Evolutionary conservation across 2,888 invertebrate species (phyloP).

Genomic region (Ectemnius lituratus): DNA sequence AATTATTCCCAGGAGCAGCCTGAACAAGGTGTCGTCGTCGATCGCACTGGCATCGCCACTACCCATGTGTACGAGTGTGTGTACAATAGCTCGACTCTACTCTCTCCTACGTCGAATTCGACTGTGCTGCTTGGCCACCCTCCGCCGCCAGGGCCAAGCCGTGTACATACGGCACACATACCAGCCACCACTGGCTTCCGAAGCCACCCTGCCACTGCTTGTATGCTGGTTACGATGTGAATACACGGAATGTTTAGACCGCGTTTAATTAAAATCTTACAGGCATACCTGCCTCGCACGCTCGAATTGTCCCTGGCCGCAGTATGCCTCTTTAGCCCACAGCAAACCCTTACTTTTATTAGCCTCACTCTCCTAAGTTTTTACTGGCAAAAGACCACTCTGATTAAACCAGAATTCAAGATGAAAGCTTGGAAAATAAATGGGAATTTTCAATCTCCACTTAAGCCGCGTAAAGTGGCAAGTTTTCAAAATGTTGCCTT

Average conservation of each 20-base stretch:
- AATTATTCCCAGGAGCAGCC: conserved; percentile 55
- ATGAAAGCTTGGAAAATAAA: too few relatives aligned
- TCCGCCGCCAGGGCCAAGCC: not conserved
- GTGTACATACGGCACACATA: conserved; percentile 1
- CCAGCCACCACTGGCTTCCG: not conserved
- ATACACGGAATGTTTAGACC: conserved; percentile 4
- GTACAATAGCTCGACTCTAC: not conserved
- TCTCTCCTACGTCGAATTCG: not conserved
- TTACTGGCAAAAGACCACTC: too few relatives aligned
- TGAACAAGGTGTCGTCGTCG: conserved; percentile 47
- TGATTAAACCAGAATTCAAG: too few relatives aligned
- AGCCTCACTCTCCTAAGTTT: too few relatives aligned
- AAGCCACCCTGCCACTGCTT: not conserved
- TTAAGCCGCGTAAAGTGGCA: too few relatives aligned
- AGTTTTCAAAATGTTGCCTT: too few relatives aligned
- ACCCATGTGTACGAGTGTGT: not conserved
- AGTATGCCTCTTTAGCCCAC: too few relatives aligned
- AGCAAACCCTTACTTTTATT: too few relatives aligned
- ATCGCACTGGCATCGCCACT: conserved; percentile 22
- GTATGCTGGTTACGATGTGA: not conserved
- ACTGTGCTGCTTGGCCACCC: not conserved
- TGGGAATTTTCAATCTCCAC: too few relatives aligned
- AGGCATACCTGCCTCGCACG: not conserved
- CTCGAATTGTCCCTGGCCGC: too few relatives aligned
- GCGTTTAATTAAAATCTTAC: conserved; percentile 7